These are phyloP conservation scores for Protobothrops mucrosquamatus DNA, from an alignment of 2,113 vertebrate species.

Conservation along the genomic window DNA sequence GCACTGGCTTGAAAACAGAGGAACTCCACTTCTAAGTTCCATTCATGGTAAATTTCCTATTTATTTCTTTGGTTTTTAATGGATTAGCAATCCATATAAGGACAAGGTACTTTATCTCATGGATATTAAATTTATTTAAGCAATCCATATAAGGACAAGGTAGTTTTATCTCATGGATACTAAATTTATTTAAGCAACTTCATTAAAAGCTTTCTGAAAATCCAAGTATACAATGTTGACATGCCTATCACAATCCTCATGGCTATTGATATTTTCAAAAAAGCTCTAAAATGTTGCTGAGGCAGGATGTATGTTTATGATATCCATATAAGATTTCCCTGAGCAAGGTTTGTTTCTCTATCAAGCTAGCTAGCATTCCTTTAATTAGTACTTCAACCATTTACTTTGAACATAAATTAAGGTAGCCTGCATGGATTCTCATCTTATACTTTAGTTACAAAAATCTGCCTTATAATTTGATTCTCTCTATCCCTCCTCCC, in stretches of 20 bases:
- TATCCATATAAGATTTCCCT: neutral
- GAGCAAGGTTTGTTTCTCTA: neutral
- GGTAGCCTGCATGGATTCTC: neutral
- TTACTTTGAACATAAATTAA: neutral
- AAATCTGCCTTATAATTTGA: neutral
- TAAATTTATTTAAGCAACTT: neutral
- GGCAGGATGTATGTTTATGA: neutral
- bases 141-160: neutral
- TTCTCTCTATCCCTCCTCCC: neutral
- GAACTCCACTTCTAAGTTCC: neutral
- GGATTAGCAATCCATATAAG: neutral
- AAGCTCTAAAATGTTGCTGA: neutral
- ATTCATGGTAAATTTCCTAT: neutral
- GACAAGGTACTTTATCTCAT: neutral
- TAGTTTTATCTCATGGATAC: neutral
- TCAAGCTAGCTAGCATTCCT: neutral
- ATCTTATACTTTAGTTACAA: neutral
- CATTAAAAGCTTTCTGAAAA: neutral
- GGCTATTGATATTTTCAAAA: neutral
- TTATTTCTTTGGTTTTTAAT: neutral
- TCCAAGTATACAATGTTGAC: neutral
- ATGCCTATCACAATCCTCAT: neutral
- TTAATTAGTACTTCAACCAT: neutral
- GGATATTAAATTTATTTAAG: neutral
- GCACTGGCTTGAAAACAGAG: neutral